Evolutionary conservation across 1,140 invertebrate species (phyloP).

Genomic region (Sycophaga agraensis): DNA sequence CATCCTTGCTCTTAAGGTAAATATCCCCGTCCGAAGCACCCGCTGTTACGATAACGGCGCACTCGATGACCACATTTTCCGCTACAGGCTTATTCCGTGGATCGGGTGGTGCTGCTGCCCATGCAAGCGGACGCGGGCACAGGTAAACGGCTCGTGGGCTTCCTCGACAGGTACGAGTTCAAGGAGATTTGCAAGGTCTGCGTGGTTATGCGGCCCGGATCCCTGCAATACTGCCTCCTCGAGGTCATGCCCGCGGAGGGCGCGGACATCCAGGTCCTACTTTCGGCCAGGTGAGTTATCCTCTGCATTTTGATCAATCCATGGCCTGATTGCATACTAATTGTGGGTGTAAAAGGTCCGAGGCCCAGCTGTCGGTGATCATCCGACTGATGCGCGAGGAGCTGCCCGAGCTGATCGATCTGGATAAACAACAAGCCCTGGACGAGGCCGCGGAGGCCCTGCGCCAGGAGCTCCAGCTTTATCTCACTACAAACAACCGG

Average conservation of each 20-base stretch:
- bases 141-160: conserved; percentile 27
- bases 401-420: conserved; percentile 34
- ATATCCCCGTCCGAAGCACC: too few species aligned
- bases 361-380: conserved; percentile 41
- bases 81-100: conserved; percentile 32
- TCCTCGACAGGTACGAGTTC: conserved; percentile 39
- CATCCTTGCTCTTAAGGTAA: conserved; percentile 43
- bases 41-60: too few species aligned
- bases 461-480: conserved; percentile 41
- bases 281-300: conserved; percentile 43
- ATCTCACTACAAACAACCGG: conserved; percentile 33
- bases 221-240: conserved; percentile 39
- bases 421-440: conserved; percentile 33
- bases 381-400: conserved; percentile 35
- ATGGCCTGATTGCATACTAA: too few species aligned
- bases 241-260: conserved; percentile 36
- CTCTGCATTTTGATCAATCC: too few species aligned
- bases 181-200: conserved; percentile 35
- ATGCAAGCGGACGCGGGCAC: conserved; percentile 16
- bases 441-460: conserved; percentile 37
- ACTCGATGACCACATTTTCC: background rate
- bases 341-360: conserved; percentile 37
- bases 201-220: conserved; percentile 31
- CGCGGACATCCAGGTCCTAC: conserved; percentile 28
- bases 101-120: conserved; percentile 35